Conservation (phyloP, 2,888 invertebrate genomes). For the Parascotia fuliginaria region DNA sequence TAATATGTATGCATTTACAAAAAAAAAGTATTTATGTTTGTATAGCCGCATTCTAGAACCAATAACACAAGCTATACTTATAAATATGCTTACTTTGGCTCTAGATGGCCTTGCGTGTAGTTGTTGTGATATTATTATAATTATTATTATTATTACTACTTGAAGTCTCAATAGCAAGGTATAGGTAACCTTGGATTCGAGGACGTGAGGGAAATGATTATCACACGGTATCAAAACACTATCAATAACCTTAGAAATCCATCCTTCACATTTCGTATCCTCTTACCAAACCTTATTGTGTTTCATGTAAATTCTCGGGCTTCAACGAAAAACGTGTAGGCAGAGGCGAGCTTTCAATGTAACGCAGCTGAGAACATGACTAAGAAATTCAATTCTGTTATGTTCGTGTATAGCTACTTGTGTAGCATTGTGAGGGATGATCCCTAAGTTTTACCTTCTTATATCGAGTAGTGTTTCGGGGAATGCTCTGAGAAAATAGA, state of each 20-base stretch:
- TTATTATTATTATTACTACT: too few relatives aligned
- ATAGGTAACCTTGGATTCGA: not conserved
- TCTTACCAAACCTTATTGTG: conserved; percentile 39
- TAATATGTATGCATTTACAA: too few relatives aligned
- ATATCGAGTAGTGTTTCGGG: not conserved
- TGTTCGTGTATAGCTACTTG: conserved; percentile 16
- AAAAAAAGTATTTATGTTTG: too few relatives aligned
- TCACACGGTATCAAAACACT: conserved; percentile 11
- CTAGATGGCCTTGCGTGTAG: too few relatives aligned
- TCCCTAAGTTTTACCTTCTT: conserved; percentile 19
- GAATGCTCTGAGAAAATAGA: not conserved
- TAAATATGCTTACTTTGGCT: too few relatives aligned
- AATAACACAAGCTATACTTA: too few relatives aligned
- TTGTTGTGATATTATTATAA: too few relatives aligned
- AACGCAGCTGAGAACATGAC: conserved; percentile 46
- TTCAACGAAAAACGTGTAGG: conserved; percentile 30
- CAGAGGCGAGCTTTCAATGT: conserved; percentile 27
- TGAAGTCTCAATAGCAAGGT: too few relatives aligned
- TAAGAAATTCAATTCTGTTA: conserved; percentile 59
- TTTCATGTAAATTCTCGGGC: conserved; percentile 39
- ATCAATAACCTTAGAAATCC: conserved; percentile 33
- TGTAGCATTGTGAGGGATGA: conserved; percentile 16
- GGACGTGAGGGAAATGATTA: conserved; percentile 12
- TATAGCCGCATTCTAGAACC: too few relatives aligned
- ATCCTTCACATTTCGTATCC: conserved; percentile 28